Evolutionary conservation across 2,113 vertebrate genomes (phyloP).

Genomic region (Platichthys flesus): DNA sequence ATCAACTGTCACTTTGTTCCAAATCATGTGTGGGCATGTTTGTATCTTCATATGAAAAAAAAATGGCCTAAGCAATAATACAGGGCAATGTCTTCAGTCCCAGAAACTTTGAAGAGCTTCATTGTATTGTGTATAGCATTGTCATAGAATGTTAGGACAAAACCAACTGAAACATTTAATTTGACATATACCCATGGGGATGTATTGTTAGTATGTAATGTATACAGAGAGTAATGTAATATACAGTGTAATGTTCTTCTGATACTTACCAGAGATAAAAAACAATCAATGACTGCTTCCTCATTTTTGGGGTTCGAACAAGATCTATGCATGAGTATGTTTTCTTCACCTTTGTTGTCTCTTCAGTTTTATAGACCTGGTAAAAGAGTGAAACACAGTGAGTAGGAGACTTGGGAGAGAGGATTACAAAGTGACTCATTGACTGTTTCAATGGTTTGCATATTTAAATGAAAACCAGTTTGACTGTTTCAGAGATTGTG

Average conservation of each 20-base stretch:
- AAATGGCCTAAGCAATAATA: neutral
- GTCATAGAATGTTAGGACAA: too few relatives aligned
- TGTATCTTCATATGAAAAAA: too few relatives aligned
- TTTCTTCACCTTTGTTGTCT: slow-evolving; percentile 30
- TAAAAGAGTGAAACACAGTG: slow-evolving; percentile 13
- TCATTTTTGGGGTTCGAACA: slow-evolving; percentile 73
- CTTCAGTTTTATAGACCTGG: slow-evolving; percentile 48
- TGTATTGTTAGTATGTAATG: neutral
- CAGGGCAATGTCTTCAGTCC: neutral
- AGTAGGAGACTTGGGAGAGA: neutral
- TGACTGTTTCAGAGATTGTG: neutral
- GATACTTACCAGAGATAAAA: slow-evolving; percentile 79
- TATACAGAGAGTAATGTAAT: too few relatives aligned
- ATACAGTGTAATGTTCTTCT: neutral
- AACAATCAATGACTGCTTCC: slow-evolving; percentile 72
- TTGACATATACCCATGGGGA: neutral
- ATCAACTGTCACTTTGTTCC: too few relatives aligned
- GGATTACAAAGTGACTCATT: neutral
- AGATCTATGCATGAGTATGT: slow-evolving; percentile 70
- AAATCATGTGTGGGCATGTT: too few relatives aligned
- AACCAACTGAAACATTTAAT: too few relatives aligned
- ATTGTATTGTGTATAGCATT: too few relatives aligned
- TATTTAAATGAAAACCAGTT: slow-evolving; percentile 22
- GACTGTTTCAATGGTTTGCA: slow-evolving; percentile 37
- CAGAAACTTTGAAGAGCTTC: too few relatives aligned